Conservation (phyloP, 2,888 invertebrate species). For the Pollenia labialis region DNA sequence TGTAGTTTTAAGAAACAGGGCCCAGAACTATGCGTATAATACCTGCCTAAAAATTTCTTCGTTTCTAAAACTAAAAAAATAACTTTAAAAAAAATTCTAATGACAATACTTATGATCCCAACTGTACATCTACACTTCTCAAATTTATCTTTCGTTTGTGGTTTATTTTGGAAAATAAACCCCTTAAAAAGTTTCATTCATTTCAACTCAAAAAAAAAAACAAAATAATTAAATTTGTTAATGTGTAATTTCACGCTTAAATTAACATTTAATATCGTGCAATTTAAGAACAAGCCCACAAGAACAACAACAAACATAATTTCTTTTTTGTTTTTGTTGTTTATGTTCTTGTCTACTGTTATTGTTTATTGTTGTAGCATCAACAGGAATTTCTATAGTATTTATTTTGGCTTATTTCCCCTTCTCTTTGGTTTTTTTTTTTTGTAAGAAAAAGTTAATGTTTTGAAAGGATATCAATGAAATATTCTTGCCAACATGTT, state of each 20-base stretch:
- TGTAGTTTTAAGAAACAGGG: no score
- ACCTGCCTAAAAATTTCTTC: no score
- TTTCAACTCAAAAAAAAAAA: background rate
- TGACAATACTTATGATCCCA: background rate
- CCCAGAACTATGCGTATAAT: no score
- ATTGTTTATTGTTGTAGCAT: conserved; percentile 17
- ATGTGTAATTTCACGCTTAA: conserved; percentile 82
- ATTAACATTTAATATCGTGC: conserved; percentile 80
- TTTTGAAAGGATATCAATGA: conserved; percentile 68
- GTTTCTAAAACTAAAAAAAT: no score
- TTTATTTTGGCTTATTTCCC: conserved; percentile 38
- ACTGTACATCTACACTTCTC: background rate
- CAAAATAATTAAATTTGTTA: conserved; percentile 72
- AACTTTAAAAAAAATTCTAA: no score
- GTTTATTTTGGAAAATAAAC: conserved; percentile 29
- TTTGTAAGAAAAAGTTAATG: conserved; percentile 12
- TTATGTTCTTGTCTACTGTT: conserved; percentile 29
- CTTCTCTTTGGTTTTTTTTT: background rate
- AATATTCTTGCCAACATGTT: conserved; percentile 72
- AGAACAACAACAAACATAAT: conserved; percentile 43
- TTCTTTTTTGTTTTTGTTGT: conserved; percentile 21
- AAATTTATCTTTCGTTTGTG: conserved; percentile 26
- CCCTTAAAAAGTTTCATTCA: background rate
- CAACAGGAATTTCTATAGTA: conserved; percentile 63
- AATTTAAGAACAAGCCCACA: conserved; percentile 46